phyloP scores from a whole-genome alignment of 2,888 invertebrate genomes.

The Acanthoscelides obtectus region DNA sequence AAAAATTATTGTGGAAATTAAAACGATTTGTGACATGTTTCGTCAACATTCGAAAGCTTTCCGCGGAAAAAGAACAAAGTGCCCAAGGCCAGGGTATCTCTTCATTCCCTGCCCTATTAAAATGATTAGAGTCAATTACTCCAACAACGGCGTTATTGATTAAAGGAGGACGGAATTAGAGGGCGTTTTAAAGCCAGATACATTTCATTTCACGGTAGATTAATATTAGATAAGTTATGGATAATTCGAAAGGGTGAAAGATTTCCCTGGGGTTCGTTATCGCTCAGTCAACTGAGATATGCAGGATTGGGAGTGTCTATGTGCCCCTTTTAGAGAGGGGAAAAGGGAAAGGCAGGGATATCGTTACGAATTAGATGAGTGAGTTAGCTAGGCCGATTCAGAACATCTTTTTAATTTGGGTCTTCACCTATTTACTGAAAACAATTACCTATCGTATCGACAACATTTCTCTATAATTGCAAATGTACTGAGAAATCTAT shows the following conservation, averaged over 20 bases:
- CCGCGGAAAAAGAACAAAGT: background rate
- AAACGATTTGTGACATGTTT: too few relatives aligned
- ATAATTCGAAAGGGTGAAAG: conserved; percentile 49
- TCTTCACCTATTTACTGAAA: too few relatives aligned
- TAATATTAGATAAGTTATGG: conserved; percentile 51
- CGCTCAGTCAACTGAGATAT: conserved; percentile 5
- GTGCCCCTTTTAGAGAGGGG: background rate
- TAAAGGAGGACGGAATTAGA: conserved; percentile 28
- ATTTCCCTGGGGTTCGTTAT: conserved; percentile 42
- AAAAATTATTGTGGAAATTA: too few relatives aligned
- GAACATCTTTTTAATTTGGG: background rate
- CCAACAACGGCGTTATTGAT: conserved; percentile 30
- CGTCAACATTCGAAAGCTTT: too few relatives aligned
- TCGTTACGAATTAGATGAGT: background rate
- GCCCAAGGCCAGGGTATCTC: background rate
- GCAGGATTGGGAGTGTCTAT: background rate
- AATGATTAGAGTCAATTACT: background rate
- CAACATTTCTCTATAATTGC: too few relatives aligned
- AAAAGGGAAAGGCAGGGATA: background rate
- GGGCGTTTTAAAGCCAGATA: conserved; percentile 26
- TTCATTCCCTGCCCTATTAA: background rate
- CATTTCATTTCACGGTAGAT: conserved; percentile 51
- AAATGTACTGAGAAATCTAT: too few relatives aligned
- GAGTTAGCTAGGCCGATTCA: background rate
- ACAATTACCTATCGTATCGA: too few relatives aligned